Evolutionary conservation across 2,888 invertebrate species (phyloP).

Genomic region (Ceriagrion tenellum): DNA sequence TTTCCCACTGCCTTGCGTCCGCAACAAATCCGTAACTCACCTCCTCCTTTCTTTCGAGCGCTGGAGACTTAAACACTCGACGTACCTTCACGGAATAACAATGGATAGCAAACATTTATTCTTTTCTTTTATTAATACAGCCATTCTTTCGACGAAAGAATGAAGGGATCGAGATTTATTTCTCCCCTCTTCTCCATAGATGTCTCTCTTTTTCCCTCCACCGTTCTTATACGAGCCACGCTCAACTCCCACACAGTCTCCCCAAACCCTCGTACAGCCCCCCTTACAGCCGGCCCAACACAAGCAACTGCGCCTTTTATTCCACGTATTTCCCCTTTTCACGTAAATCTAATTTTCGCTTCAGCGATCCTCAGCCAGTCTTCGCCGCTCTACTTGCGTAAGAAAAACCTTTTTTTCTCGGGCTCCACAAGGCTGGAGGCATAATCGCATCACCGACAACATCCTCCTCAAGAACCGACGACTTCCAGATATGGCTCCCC

Average conservation of each 20-base stretch:
- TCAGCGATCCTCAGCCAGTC: conserved; percentile 26
- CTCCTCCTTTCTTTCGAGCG: background rate
- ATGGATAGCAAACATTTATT: background rate
- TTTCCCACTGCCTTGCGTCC: background rate
- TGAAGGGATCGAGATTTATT: background rate
- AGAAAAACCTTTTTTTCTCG: background rate
- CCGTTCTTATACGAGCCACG: background rate
- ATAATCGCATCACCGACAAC: background rate
- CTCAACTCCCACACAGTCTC: background rate
- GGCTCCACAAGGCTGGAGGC: conserved; percentile 19
- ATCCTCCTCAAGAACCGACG: background rate
- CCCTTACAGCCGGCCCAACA: background rate
- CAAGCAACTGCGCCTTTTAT: background rate
- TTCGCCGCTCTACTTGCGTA: background rate
- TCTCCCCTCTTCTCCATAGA: background rate
- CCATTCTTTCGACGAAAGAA: background rate
- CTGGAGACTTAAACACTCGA: conserved; percentile 12
- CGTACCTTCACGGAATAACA: background rate
- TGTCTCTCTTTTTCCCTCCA: background rate
- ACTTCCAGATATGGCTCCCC: background rate
- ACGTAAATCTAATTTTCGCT: conserved; percentile 21
- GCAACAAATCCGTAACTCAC: background rate
- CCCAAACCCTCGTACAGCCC: no score
- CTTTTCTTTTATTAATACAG: background rate
- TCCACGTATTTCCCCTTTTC: background rate